Evolutionary conservation across 2,888 invertebrate genomes (phyloP).

Genomic region (Andrena praecox): DNA sequence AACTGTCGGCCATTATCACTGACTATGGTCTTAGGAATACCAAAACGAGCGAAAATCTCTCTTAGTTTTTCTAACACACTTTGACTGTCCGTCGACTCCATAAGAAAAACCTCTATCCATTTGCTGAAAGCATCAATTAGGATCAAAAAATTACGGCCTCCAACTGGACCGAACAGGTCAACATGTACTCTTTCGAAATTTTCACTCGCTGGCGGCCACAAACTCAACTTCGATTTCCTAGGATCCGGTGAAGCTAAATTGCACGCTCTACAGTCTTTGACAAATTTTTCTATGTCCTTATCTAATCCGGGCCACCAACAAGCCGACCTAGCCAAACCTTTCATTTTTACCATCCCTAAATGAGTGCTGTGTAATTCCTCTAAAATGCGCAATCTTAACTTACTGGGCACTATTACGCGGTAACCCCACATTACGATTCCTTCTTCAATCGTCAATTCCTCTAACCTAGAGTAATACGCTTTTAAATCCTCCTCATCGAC

Average conservation of each 20-base stretch:
- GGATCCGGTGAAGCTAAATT: not conserved
- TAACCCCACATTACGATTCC: constrained; percentile 15
- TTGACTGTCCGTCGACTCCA: not conserved
- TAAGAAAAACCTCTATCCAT: constrained; percentile 3
- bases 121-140: constrained; percentile 3
- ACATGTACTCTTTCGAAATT: constrained; percentile 11
- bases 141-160: not conserved
- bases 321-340: not conserved
- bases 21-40: constrained; percentile 3
- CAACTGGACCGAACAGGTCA: not conserved
- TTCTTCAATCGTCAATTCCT: not conserved
- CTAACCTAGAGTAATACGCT: not conserved
- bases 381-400: not conserved
- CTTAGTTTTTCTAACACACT: not conserved
- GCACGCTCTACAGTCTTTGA: not conserved
- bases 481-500: not conserved
- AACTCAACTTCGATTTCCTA: not conserved
- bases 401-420: not conserved
- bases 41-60: constrained; percentile 2
- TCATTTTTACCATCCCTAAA: constrained; percentile 1
- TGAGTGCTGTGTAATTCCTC: constrained; percentile 4
- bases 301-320: constrained; percentile 17
- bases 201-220: constrained; percentile 4
- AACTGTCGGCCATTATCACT: constrained; percentile 12
- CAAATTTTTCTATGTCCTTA: not conserved